phyloP scores from a whole-genome alignment of 2,888 invertebrate species.

The Drosophila setosimentum region DNA sequence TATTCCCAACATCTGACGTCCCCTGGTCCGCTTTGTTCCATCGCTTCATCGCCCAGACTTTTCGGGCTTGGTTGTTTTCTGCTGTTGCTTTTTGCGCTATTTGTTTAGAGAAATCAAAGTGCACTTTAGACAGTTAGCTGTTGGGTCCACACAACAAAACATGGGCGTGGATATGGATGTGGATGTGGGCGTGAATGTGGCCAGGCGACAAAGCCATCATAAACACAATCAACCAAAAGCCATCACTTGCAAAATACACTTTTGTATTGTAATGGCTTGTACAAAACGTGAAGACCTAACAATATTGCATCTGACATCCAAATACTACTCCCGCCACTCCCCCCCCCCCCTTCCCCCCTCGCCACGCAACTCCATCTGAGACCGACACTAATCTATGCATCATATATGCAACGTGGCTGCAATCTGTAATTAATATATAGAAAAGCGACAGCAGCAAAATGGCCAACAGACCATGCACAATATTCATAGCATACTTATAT shows the following conservation, averaged over 20 bases:
- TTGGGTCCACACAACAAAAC: slow-evolving; percentile 4
- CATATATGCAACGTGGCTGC: slow-evolving; percentile 19
- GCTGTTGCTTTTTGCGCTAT: slow-evolving; percentile 27
- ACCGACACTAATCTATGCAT: background rate
- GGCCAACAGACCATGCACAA: slow-evolving; percentile 13
- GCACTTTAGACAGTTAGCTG: slow-evolving; percentile 42
- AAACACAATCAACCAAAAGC: slow-evolving; percentile 9
- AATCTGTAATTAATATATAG: slow-evolving; percentile 65
- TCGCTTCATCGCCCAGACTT: slow-evolving; percentile 1
- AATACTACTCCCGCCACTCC: too few relatives aligned
- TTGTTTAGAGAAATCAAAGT: slow-evolving; percentile 53
- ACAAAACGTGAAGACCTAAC: background rate
- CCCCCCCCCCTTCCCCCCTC: too few relatives aligned
- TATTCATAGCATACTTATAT: slow-evolving; percentile 54
- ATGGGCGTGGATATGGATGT: background rate
- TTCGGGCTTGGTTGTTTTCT: slow-evolving; percentile 14
- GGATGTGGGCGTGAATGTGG: background rate
- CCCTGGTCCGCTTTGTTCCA: background rate
- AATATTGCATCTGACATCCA: slow-evolving; percentile 2
- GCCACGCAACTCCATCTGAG: background rate
- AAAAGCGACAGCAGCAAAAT: slow-evolving; percentile 26
- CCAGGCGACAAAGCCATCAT: slow-evolving; percentile 1
- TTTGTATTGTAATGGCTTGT: slow-evolving; percentile 15
- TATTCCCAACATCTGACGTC: background rate
- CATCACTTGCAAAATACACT: slow-evolving; percentile 12